Conservation (phyloP, 1,140 invertebrate species). For the Drosophila kikkawai region DNA sequence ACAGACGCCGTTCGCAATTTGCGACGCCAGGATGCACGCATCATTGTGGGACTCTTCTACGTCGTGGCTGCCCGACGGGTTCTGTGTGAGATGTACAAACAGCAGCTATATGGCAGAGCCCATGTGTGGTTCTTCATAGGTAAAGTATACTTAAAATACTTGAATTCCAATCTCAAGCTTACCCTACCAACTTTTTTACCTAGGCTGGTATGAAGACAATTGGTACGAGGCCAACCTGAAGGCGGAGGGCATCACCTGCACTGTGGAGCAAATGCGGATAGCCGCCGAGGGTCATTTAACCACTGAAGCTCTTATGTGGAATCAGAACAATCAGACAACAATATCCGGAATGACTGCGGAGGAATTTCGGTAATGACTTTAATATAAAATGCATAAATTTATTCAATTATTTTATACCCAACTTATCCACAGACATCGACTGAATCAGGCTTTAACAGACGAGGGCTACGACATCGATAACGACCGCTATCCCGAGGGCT, state of each 20-base stretch:
- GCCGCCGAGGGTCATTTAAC: slow-evolving; percentile 99
- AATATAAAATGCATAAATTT: not conserved
- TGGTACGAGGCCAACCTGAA: slow-evolving; percentile 97
- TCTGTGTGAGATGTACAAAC: slow-evolving; percentile 98
- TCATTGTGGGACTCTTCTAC: slow-evolving; percentile 99
- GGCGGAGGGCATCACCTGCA: slow-evolving; percentile 96
- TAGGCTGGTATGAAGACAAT: slow-evolving; percentile 99
- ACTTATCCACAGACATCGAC: slow-evolving; percentile 87
- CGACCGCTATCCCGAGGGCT: slow-evolving; percentile 95
- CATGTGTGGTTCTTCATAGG: slow-evolving; percentile 99
- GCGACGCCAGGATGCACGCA: slow-evolving; percentile 96
- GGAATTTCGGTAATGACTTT: slow-evolving; percentile 87
- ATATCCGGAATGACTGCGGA: slow-evolving; percentile 96
- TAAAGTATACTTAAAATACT: slow-evolving; percentile 84
- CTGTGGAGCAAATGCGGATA: slow-evolving; percentile 94
- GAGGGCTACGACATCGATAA: slow-evolving; percentile 93
- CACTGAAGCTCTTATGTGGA: slow-evolving; percentile 99
- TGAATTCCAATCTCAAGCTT: no score
- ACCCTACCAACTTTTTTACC: not conserved
- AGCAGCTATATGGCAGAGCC: slow-evolving; percentile 96
- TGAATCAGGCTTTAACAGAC: slow-evolving; percentile 92
- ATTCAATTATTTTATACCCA: not conserved
- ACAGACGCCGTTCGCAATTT: slow-evolving; percentile 98
- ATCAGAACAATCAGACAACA: slow-evolving; percentile 95
- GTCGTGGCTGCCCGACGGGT: slow-evolving; percentile 96